phyloP scores from a whole-genome alignment of 2,113 vertebrate genomes.

The Bubo blakistoni region DNA sequence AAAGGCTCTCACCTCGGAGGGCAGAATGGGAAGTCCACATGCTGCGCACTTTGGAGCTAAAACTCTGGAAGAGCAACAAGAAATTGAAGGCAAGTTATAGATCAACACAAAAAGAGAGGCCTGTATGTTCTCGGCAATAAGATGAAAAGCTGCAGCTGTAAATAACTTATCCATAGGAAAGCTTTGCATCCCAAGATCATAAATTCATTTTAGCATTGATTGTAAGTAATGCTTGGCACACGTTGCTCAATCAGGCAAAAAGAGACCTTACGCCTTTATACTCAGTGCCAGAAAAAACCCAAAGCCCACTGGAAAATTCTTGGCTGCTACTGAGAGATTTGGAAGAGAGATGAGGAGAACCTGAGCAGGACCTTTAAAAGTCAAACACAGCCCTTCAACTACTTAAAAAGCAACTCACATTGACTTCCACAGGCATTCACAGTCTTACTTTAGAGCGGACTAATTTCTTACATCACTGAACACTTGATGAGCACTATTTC shows the following conservation, averaged over 20 bases:
- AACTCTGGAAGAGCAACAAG: constrained; percentile 73
- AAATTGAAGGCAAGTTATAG: not conserved
- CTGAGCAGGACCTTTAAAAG: not conserved
- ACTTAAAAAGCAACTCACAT: not conserved
- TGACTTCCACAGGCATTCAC: not conserved
- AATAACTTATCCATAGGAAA: not conserved
- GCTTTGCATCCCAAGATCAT: not conserved
- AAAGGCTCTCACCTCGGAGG: constrained; percentile 84
- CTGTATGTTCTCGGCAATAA: not conserved
- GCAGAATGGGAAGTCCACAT: constrained; percentile 91
- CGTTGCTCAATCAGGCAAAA: not conserved
- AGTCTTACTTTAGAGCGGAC: not conserved
- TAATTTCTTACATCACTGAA: not conserved
- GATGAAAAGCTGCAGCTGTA: not conserved
- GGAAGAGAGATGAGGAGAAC: not conserved
- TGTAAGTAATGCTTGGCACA: not conserved
- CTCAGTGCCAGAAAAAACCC: not conserved
- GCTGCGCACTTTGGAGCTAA: constrained; percentile 94
- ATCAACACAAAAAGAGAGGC: not conserved
- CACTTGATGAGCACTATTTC: not conserved
- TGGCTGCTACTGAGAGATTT: not conserved
- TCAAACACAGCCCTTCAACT: not conserved
- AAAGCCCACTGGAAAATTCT: not conserved
- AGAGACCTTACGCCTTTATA: not conserved
- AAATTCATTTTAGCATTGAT: not conserved